These are phyloP conservation scores for Notothenia coriiceps DNA, from an alignment of 2,113 vertebrate species.

Conservation along the genomic window DNA sequence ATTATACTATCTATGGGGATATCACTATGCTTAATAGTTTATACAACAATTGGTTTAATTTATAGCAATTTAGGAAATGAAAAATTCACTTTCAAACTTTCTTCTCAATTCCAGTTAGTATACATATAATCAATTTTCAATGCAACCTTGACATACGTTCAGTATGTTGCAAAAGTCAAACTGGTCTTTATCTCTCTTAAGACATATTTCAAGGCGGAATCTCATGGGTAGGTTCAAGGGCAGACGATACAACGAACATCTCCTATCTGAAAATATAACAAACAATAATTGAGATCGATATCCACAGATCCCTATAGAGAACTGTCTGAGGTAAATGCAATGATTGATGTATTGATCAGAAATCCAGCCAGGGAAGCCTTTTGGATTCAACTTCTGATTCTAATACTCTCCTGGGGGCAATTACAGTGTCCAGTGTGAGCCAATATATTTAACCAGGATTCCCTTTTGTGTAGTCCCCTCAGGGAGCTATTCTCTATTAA, in stretches of 20 bases:
- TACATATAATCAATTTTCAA: neutral
- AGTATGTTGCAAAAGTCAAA: neutral
- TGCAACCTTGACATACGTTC: neutral
- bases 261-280: conserved; percentile 36
- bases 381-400: conserved; percentile 24
- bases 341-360: conserved; percentile 59
- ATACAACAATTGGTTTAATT: neutral
- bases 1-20: neutral
- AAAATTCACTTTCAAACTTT: neutral
- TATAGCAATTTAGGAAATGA: neutral
- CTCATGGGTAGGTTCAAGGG: neutral
- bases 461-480: conserved; percentile 56
- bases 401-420: conserved; percentile 43
- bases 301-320: conserved; percentile 10
- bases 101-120: neutral
- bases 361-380: conserved; percentile 29
- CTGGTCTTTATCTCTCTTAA: too few relatives aligned
- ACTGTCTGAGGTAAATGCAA: conserved; percentile 20
- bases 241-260: neutral
- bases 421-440: conserved; percentile 51
- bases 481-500: conserved; percentile 65
- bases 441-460: conserved; percentile 64
- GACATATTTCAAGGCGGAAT: neutral
- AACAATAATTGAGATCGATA: conserved; percentile 58
- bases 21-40: neutral